Conservation (phyloP, 2,888 invertebrate genomes). For the Tortricodes alternella region DNA sequence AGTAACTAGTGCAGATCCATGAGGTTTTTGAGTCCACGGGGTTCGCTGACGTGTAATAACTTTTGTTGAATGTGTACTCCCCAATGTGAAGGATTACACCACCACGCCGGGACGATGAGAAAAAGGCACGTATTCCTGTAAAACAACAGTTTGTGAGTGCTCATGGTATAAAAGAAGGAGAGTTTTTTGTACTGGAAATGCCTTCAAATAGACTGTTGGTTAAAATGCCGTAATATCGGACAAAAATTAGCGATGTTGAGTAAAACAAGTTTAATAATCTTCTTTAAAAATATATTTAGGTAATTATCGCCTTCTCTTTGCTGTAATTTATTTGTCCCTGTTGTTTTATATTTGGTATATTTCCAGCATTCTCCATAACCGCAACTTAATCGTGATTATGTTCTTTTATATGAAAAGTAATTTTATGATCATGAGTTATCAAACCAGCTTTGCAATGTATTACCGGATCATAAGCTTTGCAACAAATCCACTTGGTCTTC, state of each 20-base stretch:
- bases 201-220: no score
- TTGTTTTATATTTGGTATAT: no score
- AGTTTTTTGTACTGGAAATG: no score
- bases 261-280: no score
- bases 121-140: conserved; percentile 33
- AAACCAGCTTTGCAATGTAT: conserved; percentile 27
- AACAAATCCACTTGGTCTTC: conserved; percentile 24
- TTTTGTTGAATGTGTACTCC: conserved; percentile 45
- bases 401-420: conserved; percentile 14
- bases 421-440: conserved; percentile 18
- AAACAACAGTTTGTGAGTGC: neutral
- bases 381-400: conserved; percentile 8
- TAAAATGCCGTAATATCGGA: no score
- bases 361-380: no score
- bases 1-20: conserved; percentile 50
- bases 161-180: no score
- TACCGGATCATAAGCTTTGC: conserved; percentile 20
- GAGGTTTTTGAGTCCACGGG: conserved; percentile 32
- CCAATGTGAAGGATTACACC: conserved; percentile 46
- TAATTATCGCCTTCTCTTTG: no score
- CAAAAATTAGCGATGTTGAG: no score
- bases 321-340: no score
- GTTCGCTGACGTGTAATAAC: conserved; percentile 26
- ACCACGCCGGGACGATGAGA: conserved; percentile 48
- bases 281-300: no score